Evolutionary conservation across 2,113 vertebrate species (phyloP).

Genomic region (Podilymbus podiceps): DNA sequence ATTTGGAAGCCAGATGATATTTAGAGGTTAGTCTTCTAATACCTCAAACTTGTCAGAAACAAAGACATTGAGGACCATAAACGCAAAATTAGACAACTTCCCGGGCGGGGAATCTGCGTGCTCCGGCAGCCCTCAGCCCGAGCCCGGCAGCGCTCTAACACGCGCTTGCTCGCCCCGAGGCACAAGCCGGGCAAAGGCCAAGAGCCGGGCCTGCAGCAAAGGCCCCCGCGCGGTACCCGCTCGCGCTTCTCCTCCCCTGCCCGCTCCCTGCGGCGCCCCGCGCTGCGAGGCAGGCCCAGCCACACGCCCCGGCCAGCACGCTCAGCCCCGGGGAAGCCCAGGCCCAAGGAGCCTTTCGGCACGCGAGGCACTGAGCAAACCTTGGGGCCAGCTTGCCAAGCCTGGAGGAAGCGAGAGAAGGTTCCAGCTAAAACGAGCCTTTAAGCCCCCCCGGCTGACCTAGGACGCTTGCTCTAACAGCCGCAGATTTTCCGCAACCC

Average conservation of each 20-base stretch:
- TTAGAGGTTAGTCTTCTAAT: neutral
- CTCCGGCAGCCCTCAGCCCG: neutral
- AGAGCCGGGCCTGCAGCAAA: too few relatives aligned
- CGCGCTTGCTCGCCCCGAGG: too few relatives aligned
- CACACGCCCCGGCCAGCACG: rapidly evolving
- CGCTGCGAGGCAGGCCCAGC: too few relatives aligned
- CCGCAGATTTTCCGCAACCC: neutral
- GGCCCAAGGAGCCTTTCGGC: rapidly evolving
- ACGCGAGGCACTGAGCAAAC: rapidly evolving
- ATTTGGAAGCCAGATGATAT: neutral
- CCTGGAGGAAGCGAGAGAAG: rapidly evolving
- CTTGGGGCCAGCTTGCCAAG: rapidly evolving
- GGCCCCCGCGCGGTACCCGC: too few relatives aligned
- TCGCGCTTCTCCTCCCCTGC: too few relatives aligned
- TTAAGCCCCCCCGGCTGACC: rapidly evolving
- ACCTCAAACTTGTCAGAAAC: neutral
- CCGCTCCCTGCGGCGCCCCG: too few relatives aligned
- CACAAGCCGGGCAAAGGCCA: too few relatives aligned
- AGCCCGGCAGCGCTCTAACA: neutral
- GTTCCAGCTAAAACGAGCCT: neutral
- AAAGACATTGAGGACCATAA: neutral
- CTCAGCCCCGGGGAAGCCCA: neutral
- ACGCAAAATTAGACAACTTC: neutral
- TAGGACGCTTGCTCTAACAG: rapidly evolving
- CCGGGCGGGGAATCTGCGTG: neutral